Conservation (phyloP, 1,140 invertebrate species). For the Lucilia sericata region DNA sequence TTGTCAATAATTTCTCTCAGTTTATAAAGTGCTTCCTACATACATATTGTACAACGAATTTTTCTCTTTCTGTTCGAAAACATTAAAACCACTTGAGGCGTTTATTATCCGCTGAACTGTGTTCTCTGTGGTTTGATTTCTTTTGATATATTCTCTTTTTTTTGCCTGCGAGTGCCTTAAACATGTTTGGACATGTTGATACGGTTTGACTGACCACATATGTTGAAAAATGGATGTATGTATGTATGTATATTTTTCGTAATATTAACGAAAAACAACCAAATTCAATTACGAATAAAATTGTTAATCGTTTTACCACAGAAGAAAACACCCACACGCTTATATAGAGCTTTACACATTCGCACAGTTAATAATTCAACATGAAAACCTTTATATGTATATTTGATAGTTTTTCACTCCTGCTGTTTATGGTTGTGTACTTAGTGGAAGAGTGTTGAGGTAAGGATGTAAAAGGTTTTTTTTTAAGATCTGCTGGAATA, state of each 20-base stretch:
- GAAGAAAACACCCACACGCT: neutral
- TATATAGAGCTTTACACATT: neutral
- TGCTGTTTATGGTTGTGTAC: neutral
- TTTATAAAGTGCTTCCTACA: too few relatives aligned
- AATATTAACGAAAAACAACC: neutral
- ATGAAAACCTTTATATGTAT: neutral
- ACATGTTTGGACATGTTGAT: too few relatives aligned
- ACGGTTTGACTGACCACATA: too few relatives aligned
- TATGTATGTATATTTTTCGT: neutral
- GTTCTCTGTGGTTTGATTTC: neutral
- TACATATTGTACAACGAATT: too few relatives aligned
- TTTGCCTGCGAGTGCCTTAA: neutral
- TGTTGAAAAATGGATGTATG: neutral
- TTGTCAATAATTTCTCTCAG: too few relatives aligned
- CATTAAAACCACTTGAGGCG: neutral
- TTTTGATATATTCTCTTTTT: neutral
- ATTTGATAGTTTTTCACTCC: neutral
- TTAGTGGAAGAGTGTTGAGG: neutral
- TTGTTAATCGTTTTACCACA: neutral
- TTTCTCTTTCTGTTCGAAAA: neutral
- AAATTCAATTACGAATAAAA: slow-evolving; percentile 11
- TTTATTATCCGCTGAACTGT: neutral
- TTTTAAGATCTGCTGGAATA: neutral
- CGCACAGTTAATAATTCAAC: slow-evolving; percentile 2
- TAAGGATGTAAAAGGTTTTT: neutral